phyloP scores from a whole-genome alignment of 2,113 vertebrate species.

The Emydura subglobosa region DNA sequence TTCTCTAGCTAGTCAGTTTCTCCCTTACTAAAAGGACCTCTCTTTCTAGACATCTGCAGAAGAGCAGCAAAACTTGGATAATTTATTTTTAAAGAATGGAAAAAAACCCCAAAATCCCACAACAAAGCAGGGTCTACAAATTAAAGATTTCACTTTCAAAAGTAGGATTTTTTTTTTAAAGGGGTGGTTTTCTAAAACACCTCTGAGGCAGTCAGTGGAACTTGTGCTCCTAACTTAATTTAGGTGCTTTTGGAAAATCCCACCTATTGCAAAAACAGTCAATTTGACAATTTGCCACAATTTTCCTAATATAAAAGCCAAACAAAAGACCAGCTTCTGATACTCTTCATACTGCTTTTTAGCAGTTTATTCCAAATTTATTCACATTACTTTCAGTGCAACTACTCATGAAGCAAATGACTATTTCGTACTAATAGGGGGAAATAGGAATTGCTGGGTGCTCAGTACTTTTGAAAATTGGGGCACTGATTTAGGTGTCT shows the following conservation, averaged over 20 bases:
- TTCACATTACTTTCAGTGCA: not conserved
- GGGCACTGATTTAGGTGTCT: not conserved
- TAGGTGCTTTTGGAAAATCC: not conserved
- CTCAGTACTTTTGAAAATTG: too few species aligned
- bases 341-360: not conserved
- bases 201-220: not conserved
- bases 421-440: too few species aligned
- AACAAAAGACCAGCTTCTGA: not conserved
- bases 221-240: not conserved
- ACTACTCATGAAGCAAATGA: not conserved
- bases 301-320: not conserved
- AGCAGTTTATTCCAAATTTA: not conserved
- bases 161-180: not conserved
- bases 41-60: not conserved
- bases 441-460: too few species aligned
- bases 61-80: not conserved
- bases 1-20: not conserved
- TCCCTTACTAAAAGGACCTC: not conserved
- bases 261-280: not conserved
- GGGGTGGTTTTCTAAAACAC: not conserved
- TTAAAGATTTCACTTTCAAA: not conserved
- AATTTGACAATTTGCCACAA: not conserved
- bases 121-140: not conserved
- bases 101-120: not conserved
- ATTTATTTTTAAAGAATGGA: not conserved